phyloP scores from a whole-genome alignment of 2,113 vertebrate genomes.

The Pteruthius melanotis region DNA sequence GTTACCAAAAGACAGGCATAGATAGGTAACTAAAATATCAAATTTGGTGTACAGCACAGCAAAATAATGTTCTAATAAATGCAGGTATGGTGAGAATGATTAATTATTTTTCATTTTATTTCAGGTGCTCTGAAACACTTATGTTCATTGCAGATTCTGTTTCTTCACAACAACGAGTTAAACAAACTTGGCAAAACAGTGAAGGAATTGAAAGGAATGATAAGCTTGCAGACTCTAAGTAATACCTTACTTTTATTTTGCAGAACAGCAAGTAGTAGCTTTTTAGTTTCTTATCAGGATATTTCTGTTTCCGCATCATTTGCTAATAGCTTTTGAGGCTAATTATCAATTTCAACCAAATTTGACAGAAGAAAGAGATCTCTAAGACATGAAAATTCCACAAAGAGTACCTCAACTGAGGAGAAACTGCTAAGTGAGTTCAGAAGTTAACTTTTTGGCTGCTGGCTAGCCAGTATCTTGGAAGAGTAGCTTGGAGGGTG shows the following conservation, averaged over 20 bases:
- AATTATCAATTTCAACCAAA: background rate
- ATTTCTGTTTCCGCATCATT: background rate
- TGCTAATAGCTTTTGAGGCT: background rate
- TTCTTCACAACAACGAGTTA: constrained; percentile 78
- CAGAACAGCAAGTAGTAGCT: background rate
- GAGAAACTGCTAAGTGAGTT: background rate
- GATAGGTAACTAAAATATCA: background rate
- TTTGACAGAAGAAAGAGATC: background rate
- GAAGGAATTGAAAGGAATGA: constrained; percentile 75
- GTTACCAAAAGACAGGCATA: background rate
- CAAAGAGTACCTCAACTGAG: background rate
- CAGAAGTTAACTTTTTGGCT: background rate
- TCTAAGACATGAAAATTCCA: background rate
- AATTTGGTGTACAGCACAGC: background rate
- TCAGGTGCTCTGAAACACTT: constrained; percentile 71
- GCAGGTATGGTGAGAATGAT: background rate
- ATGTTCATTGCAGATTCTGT: constrained; percentile 62
- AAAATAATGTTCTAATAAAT: background rate
- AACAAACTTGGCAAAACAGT: constrained; percentile 64
- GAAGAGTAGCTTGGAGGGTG: background rate
- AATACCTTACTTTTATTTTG: constrained; percentile 8
- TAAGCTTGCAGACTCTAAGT: constrained; percentile 75
- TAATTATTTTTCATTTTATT: background rate
- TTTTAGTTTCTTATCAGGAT: background rate
- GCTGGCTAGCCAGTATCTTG: background rate